Conservation (phyloP, 2,888 invertebrate genomes). For the Drosophila infuscata region DNA sequence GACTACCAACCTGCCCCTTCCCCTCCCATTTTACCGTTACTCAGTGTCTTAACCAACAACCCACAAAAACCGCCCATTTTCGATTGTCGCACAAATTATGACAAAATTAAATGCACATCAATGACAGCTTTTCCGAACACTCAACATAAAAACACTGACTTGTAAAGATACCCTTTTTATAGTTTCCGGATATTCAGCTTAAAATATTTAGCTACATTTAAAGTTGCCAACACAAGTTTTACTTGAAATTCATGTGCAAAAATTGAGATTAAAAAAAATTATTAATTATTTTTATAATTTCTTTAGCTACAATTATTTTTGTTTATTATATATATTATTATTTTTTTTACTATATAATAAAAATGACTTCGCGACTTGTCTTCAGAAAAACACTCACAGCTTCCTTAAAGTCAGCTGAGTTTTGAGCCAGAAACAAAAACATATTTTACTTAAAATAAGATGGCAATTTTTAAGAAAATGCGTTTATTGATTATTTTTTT, state of each 20-base stretch:
- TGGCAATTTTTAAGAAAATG: neutral
- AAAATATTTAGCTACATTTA: neutral
- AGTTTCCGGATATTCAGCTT: accelerated
- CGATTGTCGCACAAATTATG: conserved; percentile 67
- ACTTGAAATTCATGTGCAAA: neutral
- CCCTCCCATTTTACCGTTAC: neutral
- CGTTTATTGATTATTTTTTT: no score
- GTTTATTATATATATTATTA: no score
- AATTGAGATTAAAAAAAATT: neutral
- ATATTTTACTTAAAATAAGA: neutral
- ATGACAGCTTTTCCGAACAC: conserved; percentile 23
- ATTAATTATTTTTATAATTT: no score
- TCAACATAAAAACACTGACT: neutral
- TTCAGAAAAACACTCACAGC: neutral
- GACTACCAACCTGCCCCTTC: neutral
- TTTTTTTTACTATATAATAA: neutral
- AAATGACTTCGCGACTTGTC: neutral
- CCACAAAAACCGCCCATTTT: conserved; percentile 25
- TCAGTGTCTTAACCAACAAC: neutral
- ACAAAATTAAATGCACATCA: conserved; percentile 66
- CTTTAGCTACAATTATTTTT: no score
- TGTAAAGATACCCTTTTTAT: neutral
- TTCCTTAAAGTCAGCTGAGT: neutral
- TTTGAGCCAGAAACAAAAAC: neutral
- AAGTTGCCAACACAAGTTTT: neutral